A percentile compares a stretch with the other conserved stretches of the same genome.
Evolutionary conservation across 2,888 invertebrate species (phyloP).

Genomic region (Malachius bipustulatus): DNA sequence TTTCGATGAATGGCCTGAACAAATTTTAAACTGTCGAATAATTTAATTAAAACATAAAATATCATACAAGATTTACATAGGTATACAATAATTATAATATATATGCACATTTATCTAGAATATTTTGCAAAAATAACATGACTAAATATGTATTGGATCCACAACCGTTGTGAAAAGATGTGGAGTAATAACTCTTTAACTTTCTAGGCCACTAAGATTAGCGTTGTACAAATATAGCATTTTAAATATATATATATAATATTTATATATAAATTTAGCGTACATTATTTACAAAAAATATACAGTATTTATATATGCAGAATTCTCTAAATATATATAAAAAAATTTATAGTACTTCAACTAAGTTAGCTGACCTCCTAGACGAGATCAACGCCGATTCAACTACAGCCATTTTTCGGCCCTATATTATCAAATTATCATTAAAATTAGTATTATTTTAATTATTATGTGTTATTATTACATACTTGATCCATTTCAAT

Average conservation of each 20-base stretch:
- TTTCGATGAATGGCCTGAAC: no score
- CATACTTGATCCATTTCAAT: slow-evolving; percentile 5
- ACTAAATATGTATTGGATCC: slow-evolving; percentile 28
- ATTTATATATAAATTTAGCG: slow-evolving; percentile 25
- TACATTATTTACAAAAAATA: slow-evolving; percentile 38
- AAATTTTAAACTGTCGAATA: no score
- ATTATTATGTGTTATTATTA: not conserved
- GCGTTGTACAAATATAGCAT: slow-evolving; percentile 38
- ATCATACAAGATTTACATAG: slow-evolving; percentile 36
- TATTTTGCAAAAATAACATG: slow-evolving; percentile 36
- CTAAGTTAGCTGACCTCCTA: slow-evolving; percentile 1
- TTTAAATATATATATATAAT: slow-evolving; percentile 27
- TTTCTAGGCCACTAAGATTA: slow-evolving; percentile 35
- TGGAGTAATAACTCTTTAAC: slow-evolving; percentile 29
- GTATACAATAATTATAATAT: no score
- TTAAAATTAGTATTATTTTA: no score
- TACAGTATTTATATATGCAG: slow-evolving; percentile 32
- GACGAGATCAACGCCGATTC: not conserved
- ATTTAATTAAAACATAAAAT: slow-evolving; percentile 37
- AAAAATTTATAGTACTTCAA: slow-evolving; percentile 10
- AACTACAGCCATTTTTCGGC: no score
- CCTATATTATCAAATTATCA: no score
- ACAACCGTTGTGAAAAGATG: slow-evolving; percentile 28
- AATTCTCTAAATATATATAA: slow-evolving; percentile 31
- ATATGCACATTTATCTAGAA: slow-evolving; percentile 19